Conservation (phyloP, 37 sponge, comb jelly and placozoan species). For the Dysidea cf. avara region DNA sequence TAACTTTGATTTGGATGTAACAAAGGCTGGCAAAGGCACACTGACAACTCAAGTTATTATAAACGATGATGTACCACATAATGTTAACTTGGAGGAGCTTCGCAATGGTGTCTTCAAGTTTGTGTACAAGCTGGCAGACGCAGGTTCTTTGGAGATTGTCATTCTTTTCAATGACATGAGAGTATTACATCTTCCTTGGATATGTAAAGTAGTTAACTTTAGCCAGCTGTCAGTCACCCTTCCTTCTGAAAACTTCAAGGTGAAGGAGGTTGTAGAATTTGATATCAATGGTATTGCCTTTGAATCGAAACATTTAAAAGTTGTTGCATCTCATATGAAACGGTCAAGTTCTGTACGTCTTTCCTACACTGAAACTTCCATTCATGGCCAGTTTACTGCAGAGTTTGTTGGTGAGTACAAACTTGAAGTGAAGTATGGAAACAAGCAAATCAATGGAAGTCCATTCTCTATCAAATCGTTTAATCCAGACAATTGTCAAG, state of each 20-base stretch:
- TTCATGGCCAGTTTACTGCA: conserved; percentile 51
- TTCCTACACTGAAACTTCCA: no score
- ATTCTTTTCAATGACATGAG: conserved; percentile 3
- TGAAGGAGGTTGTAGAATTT: no score
- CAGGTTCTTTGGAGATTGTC: conserved; percentile 46
- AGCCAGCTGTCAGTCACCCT: no score
- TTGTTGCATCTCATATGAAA: no score
- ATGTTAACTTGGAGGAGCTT: conserved; percentile 1
- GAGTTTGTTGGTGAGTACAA: conserved; percentile 64
- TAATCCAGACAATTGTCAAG: conserved; percentile 52
- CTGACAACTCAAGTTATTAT: not conserved
- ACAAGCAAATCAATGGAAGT: conserved; percentile 63
- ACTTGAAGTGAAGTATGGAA: conserved; percentile 51
- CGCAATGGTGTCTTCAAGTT: conserved; percentile 7
- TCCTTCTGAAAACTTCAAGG: not conserved
- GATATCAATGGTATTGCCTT: no score
- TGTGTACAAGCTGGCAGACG: conserved; percentile 25
- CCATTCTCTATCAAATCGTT: conserved; percentile 62
- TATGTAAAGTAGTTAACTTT: no score
- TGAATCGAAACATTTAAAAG: no score
- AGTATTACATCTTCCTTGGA: conserved; percentile 4
- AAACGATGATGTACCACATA: conserved; percentile 28
- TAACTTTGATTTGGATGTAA: conserved; percentile 46
- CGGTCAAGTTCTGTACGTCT: no score
- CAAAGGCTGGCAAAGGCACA: conserved; percentile 27